Percentiles rank a stretch among this genome's conserved stretches.
Conservation (phyloP, 1,140 invertebrate genomes). For the Patella vulgata region DNA sequence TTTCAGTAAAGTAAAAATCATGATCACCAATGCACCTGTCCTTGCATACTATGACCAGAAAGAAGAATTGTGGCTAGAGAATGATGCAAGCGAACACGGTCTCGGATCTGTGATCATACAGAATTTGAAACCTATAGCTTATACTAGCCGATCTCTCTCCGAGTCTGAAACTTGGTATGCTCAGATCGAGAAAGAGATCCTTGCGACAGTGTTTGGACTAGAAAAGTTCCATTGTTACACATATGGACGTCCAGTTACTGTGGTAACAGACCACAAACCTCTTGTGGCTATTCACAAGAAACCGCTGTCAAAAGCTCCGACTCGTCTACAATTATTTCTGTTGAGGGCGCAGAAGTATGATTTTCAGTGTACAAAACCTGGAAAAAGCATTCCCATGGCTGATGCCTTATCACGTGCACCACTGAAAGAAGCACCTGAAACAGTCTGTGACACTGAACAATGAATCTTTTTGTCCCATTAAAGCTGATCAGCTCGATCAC, state of each 20-base stretch:
- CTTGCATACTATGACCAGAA: too few species aligned
- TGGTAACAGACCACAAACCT: constrained; percentile 27
- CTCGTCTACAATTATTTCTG: constrained; percentile 18
- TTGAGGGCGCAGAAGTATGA: constrained; percentile 10
- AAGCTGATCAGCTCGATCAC: not conserved
- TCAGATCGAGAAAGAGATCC: constrained; percentile 68
- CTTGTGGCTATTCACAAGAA: too few species aligned
- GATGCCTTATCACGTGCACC: too few species aligned
- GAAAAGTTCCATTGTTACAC: too few species aligned
- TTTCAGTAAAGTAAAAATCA: too few species aligned
- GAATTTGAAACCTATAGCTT: constrained; percentile 59
- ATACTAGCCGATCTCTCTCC: constrained; percentile 59
- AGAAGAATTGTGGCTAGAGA: constrained; percentile 33
- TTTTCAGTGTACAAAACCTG: not conserved
- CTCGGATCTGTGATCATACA: constrained; percentile 65
- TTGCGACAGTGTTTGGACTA: constrained; percentile 60
- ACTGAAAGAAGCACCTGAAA: too few species aligned
- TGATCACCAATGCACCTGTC: too few species aligned
- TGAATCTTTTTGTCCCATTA: too few species aligned
- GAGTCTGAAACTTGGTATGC: too few species aligned
- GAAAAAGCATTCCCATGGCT: constrained; percentile 2
- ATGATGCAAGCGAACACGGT: constrained; percentile 61
- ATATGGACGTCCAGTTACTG: constrained; percentile 29
- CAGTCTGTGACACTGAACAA: not conserved
- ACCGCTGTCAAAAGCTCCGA: constrained; percentile 22